Evolutionary conservation across 2,113 vertebrate species (phyloP), one percentile per base, ranked within the genome.

Genomic region (Coregonus clupeaformis): DNA sequence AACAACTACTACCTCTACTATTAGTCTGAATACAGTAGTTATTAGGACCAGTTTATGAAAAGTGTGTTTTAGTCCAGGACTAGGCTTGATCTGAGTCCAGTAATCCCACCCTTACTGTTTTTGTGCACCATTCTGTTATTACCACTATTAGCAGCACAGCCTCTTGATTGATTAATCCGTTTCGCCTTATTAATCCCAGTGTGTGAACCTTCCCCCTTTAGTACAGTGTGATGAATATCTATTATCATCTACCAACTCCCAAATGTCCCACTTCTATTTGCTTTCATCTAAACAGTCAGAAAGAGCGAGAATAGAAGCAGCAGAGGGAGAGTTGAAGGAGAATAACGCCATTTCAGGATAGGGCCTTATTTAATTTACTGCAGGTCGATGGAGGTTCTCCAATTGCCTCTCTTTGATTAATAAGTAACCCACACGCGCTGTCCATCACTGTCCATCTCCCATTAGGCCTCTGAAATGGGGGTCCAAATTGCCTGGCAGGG

Each of bases 391-490:
- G 89, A 92, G 90, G 91, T 90, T 91, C 91, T 93, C 91, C 88
- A 89, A 91, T 93, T 91, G 91, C 91, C 90, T 92, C 87, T 89
- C 89, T 80, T 83, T 81, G 91, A 93, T 92, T 93, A 93, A 93
- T 92, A 93, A 93, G 90, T 91, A 92, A 92, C 89, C 91, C 88
- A 92, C 90, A 93, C 83, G 84, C 81, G 75, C 90, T 93, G 92
- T 92, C 91, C 91, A 91, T 93, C 92, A 92, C 90, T 92, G 92
- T 90, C 92, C 91, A 91, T 92, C 91, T 92, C 90, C 91, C 90
- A 93, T 93, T 93, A 93, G 88, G 83, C 84, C 82, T 90, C 89
- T 85, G 88, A 90, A 92, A 92, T 92, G 89, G 90, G 80, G 87
- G 84, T 85, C 90, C 82, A 91, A 89, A 93, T 92, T 92, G 91